Percentiles rank a stretch among this genome's conserved stretches.
Evolutionary conservation across 2,113 vertebrate genomes (phyloP).

Genomic region (Neodon shergylaensis): DNA sequence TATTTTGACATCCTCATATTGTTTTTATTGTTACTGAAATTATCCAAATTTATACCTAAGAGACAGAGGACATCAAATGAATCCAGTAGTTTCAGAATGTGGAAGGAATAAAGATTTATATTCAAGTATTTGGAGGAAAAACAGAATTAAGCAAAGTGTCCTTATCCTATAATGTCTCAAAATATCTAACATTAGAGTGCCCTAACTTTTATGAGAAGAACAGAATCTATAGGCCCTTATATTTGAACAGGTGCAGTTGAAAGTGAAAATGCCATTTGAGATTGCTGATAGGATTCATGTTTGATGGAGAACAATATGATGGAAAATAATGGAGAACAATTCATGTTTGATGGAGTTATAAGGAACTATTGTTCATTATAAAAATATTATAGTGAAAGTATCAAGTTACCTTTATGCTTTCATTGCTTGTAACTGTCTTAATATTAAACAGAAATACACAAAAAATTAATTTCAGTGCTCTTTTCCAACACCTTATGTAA

Average conservation of each 20-base stretch:
- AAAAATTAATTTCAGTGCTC: slow-evolving; percentile 13
- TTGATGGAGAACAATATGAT: not conserved
- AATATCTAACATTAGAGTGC: not conserved
- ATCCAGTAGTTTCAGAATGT: not conserved
- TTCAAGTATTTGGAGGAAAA: slow-evolving; percentile 9
- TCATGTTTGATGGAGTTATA: not conserved
- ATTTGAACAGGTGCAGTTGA: slow-evolving; percentile 1
- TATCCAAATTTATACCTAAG: not conserved
- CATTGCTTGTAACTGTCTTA: not conserved
- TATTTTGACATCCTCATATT: not conserved
- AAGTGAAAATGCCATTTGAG: slow-evolving; percentile 42
- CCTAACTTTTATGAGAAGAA: not conserved
- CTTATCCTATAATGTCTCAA: not conserved
- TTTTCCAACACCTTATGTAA: slow-evolving; percentile 2
- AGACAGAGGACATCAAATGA: not conserved
- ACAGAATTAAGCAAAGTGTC: slow-evolving; percentile 2
- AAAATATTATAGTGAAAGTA: not conserved
- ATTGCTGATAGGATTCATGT: not conserved
- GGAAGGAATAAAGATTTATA: not conserved
- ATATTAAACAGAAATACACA: not conserved
- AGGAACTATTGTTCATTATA: not conserved
- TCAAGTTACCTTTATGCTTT: not conserved
- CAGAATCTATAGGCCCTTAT: slow-evolving; percentile 32
- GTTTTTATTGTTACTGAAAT: slow-evolving; percentile 20
- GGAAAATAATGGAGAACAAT: not conserved